These are phyloP conservation scores for Drosophila azteca DNA, from an alignment of 1,140 invertebrate species.

Conservation along the genomic window DNA sequence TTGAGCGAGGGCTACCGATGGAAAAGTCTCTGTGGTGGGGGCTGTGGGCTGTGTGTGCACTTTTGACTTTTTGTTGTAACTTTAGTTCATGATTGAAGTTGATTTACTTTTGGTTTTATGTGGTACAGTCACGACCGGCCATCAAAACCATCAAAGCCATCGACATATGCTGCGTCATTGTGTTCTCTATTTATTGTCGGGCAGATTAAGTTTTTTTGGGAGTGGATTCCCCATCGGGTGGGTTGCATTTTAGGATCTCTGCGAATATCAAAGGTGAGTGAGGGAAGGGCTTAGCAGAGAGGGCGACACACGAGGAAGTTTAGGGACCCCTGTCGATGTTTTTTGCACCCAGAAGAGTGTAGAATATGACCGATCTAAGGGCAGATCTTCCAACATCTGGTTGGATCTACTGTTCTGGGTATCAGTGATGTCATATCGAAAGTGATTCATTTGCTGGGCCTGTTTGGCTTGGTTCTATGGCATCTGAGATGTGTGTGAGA, in stretches of 20 bases:
- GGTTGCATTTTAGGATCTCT: not conserved
- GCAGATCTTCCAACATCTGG: too few relatives aligned
- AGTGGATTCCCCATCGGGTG: not conserved
- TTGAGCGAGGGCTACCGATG: not conserved
- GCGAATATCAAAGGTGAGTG: too few relatives aligned
- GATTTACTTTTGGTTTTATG: slow-evolving; percentile 20
- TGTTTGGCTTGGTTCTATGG: too few relatives aligned
- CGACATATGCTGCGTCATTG: not conserved
- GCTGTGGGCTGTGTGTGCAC: slow-evolving; percentile 25
- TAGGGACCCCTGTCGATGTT: too few relatives aligned
- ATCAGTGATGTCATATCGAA: too few relatives aligned
- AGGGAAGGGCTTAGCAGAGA: too few relatives aligned
- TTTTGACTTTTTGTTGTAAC: slow-evolving; percentile 32
- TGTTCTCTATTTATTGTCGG: not conserved
- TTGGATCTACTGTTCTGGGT: too few relatives aligned
- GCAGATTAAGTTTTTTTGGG: not conserved
- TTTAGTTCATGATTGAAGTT: slow-evolving; percentile 15
- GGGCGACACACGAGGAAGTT: too few relatives aligned
- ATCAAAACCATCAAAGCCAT: slow-evolving; percentile 10
- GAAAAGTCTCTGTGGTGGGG: not conserved
- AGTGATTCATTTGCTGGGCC: too few relatives aligned
- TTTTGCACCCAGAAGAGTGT: too few relatives aligned
- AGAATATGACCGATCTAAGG: too few relatives aligned
- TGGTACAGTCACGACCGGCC: slow-evolving; percentile 18
- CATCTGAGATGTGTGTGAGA: not conserved